Evolutionary conservation across 2,797 vertebrate species (phyloP).

Genomic region (Crenichthys baileyi): DNA sequence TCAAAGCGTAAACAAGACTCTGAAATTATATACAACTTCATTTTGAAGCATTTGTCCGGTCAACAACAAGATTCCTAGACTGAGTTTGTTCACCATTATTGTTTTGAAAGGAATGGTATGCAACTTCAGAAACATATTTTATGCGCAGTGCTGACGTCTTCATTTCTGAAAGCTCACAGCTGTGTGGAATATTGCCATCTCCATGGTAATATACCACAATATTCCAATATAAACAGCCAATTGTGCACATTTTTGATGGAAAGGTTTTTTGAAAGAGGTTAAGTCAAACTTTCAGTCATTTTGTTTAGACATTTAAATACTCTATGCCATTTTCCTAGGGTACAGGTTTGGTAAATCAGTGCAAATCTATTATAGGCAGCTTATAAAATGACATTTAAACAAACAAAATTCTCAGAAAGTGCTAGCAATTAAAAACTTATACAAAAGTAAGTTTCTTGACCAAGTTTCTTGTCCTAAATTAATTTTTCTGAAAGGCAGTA

Average conservation of each 20-base stretch:
- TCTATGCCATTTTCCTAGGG: constrained; percentile 23
- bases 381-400: not conserved
- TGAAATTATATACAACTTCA: not conserved
- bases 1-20: not conserved
- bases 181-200: not conserved
- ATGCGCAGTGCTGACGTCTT: not conserved
- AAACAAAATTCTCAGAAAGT: not conserved
- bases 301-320: constrained; percentile 27
- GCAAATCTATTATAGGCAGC: not conserved
- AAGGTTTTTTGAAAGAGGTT: not conserved
- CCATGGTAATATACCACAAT: too few species aligned
- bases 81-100: not conserved
- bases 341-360: constrained; percentile 9
- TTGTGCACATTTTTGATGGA: not conserved
- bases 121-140: not conserved
- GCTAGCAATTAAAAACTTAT: not conserved
- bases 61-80: not conserved
- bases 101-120: not conserved
- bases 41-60: not conserved
- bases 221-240: too few species aligned
- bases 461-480: too few species aligned
- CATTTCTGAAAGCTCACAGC: not conserved
- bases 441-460: not conserved
- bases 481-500: constrained; percentile 7
- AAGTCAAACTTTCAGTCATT: not conserved